Percentiles rank a stretch among this genome's conserved stretches.
Evolutionary conservation across 2,888 invertebrate genomes (phyloP).

Genomic region (Ommatoiulus sabulosus): DNA sequence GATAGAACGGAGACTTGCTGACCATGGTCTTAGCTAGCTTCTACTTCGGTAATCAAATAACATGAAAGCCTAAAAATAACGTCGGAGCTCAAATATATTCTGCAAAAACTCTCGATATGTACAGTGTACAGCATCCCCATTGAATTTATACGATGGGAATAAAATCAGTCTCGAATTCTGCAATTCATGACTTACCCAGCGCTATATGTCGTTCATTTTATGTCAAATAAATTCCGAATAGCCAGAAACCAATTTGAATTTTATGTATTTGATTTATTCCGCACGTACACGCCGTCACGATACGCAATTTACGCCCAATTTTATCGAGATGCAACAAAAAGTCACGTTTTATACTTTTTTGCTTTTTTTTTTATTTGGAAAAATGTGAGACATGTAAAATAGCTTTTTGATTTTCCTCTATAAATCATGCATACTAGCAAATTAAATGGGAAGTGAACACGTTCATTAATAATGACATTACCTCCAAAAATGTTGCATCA

Average conservation of each 20-base stretch:
- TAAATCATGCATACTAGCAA: neutral
- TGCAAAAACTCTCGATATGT: neutral
- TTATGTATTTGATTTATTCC: slow-evolving; percentile 25
- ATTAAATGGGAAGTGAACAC: too few relatives aligned
- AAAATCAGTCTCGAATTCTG: slow-evolving; percentile 26
- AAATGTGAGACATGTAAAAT: too few relatives aligned
- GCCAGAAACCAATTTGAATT: slow-evolving; percentile 17
- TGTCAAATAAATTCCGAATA: neutral
- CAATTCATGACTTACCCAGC: neutral
- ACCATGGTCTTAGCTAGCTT: neutral
- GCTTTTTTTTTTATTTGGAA: too few relatives aligned
- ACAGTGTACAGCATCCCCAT: neutral
- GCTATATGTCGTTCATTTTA: neutral
- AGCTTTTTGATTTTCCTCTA: neutral
- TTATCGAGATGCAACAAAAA: slow-evolving; percentile 19
- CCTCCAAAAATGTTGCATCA: too few relatives aligned
- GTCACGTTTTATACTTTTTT: neutral
- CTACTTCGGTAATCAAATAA: slow-evolving; percentile 18
- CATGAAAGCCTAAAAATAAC: slow-evolving; percentile 22
- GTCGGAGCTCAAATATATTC: slow-evolving; percentile 13
- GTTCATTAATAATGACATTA: too few relatives aligned
- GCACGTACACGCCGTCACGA: neutral
- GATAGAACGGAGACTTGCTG: neutral
- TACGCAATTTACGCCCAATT: neutral
- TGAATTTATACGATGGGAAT: too few relatives aligned